A percentile compares a stretch with the other conserved stretches of the same genome.
Conservation (phyloP, 2,888 invertebrate genomes). For the Xestoiulus laeticollis region DNA sequence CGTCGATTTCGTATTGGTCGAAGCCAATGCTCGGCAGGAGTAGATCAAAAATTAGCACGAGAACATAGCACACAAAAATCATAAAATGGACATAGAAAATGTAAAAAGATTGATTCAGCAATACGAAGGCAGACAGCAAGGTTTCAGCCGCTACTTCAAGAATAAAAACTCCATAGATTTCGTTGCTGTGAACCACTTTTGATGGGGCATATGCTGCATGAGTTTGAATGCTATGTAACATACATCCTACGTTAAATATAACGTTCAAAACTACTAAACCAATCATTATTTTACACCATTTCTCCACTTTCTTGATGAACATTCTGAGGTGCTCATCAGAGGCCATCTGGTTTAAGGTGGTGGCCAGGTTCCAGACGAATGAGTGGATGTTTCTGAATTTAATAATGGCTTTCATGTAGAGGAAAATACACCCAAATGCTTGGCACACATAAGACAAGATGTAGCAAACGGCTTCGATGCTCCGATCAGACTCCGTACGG, state of each 20-base stretch:
- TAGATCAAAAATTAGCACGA: background rate
- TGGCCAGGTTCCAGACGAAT: background rate
- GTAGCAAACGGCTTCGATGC: background rate
- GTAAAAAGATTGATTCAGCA: background rate
- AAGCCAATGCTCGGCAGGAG: background rate
- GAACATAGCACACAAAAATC: conserved; percentile 18
- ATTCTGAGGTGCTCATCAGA: background rate
- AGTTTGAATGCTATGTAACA: background rate
- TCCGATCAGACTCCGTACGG: background rate
- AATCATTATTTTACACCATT: background rate
- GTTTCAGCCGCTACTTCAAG: background rate
- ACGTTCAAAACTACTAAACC: background rate
- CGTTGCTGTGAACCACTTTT: background rate
- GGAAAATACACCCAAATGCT: background rate
- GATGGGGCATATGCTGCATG: background rate
- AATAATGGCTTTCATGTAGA: background rate
- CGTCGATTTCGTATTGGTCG: background rate
- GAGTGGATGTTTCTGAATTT: background rate
- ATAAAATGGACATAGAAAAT: background rate
- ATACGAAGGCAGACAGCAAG: background rate
- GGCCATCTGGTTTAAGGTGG: background rate
- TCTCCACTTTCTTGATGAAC: background rate
- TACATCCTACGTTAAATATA: background rate
- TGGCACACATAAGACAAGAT: background rate
- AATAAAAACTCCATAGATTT: background rate